Base-by-base conservation (phyloP, 1,140 invertebrate genomes). In the Solen grandis region DNA sequence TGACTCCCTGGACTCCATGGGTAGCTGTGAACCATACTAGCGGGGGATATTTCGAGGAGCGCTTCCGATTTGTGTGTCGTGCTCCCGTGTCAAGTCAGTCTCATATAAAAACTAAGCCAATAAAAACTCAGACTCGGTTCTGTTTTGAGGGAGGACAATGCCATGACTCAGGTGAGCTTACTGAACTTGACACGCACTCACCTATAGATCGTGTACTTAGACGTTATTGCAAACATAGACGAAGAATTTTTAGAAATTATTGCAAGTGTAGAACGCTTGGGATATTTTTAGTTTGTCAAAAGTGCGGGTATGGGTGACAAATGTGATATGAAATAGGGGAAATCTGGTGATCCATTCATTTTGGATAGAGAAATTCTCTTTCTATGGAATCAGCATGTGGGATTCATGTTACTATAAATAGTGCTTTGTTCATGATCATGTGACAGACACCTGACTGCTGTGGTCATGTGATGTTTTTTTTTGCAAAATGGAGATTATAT, bases 71-170 rank as follows among this genome's bases (percentile, higher is more conserved):
- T 86, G 93, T 94, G 14, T 98, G 97, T 87, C 94, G 94, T 31
- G 96, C 96, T 0, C 96, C 95, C 46, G 95, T 95, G 0, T 93
- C 95, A 2, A 95, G 96, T 85, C 92, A 94, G 13, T 91, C 92
- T 8, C 86, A 93, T 72, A 91, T 95, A 0, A 93, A 94, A 90
- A 92, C 96, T 8, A 94, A 94, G 16, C 87, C 95, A 14, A 93
- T 94, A 10, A 96, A 96, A 85, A 96, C 96, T 76, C 96, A 97
- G 88, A 96, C 95, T 55, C 93, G 96, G 22, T 95, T 94, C 74
- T 97, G 96, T 85, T 92, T 93, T 5, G 94, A 94, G 52, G 95
- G 95, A 0, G 92, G 92, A 0, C 82, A 83, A 54, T 93, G 93
- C 55, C 80, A 85, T 36, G 82, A 74, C 31, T 78, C 87, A 88